Evolutionary conservation across 2,888 invertebrate genomes (phyloP), one percentile per base, ranked within the genome.

Genomic region (Brachyopa scutellaris): DNA sequence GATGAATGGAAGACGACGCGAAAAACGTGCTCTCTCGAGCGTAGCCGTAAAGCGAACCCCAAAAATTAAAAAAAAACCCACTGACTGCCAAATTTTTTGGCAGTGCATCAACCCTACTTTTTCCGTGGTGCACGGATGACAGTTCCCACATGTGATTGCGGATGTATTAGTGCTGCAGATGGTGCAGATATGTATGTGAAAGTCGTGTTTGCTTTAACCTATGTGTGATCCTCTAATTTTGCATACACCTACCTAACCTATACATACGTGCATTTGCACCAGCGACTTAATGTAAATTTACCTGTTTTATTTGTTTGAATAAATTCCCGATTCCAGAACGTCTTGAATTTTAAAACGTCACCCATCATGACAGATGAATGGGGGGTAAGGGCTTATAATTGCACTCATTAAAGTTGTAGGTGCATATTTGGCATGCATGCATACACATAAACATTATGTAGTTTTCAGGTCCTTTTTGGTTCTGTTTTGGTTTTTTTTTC

Each of bases 221-320:
- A n/a, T 33, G 13, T 61, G 33, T 53, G 51, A 66, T 66, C 53
- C 79, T 67, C 74, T 67, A 80, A 80, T 80, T 80, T 69, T 72
- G 42, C 38, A 72, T 45, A 61, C 15, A 3, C 3, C 6, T 26
- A 6, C 26, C n/a, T n/a, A n/a, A n/a, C 26, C 49, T 29, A 17
- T 47, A 13, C 57, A 49, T 17, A 21, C 17, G 13, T 21, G 31
- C 40, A 33, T 26, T 5, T 26, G 6, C 26, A 26, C 26, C 23
- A 26, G 33, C 49, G 26, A 55, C 53, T 61, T 55, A 55, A 66
- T 59, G 64, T 38, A 40, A 55, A 23, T 57, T 49, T 42, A 4
- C 21, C 0, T 17, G 40, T 45, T 11, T 11, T 33, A 21, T 21
- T 36, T 57, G 19, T 38, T 51, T 19, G 70, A 31, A 70, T 31